Evolutionary conservation across 2,113 vertebrate genomes (phyloP), one percentile per base, ranked within the genome.

Genomic region (Silurus asotus): DNA sequence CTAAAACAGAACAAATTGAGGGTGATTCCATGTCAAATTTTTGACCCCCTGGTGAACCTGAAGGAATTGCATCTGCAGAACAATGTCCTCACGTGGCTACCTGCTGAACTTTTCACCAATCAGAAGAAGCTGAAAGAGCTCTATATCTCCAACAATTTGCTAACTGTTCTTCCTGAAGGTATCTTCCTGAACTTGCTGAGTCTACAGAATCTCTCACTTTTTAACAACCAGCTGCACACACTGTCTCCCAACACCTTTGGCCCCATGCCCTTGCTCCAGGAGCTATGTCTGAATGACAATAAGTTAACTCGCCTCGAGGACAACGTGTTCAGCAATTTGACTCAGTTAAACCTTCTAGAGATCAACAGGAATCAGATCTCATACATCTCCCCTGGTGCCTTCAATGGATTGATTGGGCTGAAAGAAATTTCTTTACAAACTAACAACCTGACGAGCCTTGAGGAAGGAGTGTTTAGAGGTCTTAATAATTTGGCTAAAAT

Each of bases 201-300:
- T 1, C 94, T 99, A 0, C 89, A 90, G 86, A 95, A 95, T 14
- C 95, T 99, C 51, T 96, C 96, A 0, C 93, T 99, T 69, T 96
- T 96, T 0, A 94, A 95, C 79, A 99, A 99, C 85, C 92, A 91
- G 49, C 90, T 99, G 78, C 93, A 92, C 78, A 94, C 93, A 89
- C 91, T 98, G 77, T 90, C 88, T 1, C 93, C 95, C 0, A 87
- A 94, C 0, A 89, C 95, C 59, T 99, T 99, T 0, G 97, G 97
- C 64, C 94, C 95, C 25, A 95, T 93, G 95, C 91, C 92, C 15
- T 4, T 37, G 17, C 56, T 95, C 25, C 81, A 91, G 2, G 94
- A 98, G 83, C 93, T 99, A 14, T 98, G 97, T 97, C 93, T 99
- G 4, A 97, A 98, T 0, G 96, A 98, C 77, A 99, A 99, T 25